Conservation (phyloP, 2,113 vertebrate genomes). For the Neomonachus schauinslandi region DNA sequence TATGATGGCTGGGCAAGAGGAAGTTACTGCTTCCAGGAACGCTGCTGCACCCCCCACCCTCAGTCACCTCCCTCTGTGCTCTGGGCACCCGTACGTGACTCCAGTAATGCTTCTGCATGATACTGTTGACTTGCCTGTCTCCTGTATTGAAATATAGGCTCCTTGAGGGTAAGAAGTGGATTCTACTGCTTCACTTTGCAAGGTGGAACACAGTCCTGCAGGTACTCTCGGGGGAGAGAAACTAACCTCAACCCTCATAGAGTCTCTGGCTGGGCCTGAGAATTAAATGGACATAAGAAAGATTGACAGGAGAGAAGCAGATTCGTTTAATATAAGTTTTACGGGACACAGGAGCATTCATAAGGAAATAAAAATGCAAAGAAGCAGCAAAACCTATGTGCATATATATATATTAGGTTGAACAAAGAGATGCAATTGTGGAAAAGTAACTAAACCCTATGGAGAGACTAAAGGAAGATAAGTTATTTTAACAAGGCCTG, state of each 20-base stretch:
- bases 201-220: background rate
- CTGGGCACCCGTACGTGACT: background rate
- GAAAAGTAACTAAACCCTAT: background rate
- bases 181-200: background rate
- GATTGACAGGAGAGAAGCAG: background rate
- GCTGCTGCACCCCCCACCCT: background rate
- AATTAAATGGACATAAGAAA: conserved; percentile 24
- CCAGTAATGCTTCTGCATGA: no score
- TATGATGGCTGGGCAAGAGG: background rate
- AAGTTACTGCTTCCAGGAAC: background rate
- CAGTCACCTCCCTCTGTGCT: background rate
- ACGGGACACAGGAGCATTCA: background rate
- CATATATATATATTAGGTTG: background rate
- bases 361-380: background rate
- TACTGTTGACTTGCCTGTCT: background rate
- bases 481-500: background rate
- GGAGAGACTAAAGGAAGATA: background rate
- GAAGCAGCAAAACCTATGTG: background rate
- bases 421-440: background rate
- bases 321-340: background rate
- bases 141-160: background rate
- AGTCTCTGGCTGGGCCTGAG: background rate
- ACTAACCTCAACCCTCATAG: background rate
- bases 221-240: background rate
- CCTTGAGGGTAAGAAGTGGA: background rate